Evolutionary conservation across 2,113 vertebrate species (phyloP), one percentile per base, ranked within the genome.

Genomic region (Melanerpes formicivorus): DNA sequence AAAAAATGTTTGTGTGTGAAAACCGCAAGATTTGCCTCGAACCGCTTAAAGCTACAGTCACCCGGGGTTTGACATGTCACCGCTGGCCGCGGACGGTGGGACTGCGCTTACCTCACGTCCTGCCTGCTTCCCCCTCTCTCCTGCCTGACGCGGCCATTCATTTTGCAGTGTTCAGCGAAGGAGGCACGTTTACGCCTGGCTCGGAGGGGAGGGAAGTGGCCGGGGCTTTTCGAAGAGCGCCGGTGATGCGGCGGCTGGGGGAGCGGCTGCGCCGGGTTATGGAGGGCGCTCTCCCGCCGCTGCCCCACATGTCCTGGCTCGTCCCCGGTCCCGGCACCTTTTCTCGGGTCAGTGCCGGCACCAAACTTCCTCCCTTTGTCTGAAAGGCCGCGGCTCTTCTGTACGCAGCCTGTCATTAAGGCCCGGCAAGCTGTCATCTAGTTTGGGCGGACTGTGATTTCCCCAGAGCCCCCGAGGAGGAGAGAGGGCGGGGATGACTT

Each of bases 361-460:
- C 59, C 59, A 2, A 66, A 32, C 48, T 40, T 44, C 74, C 81
- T 84, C n/a, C 52, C 71, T 94, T 92, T 94, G 81, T 96, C 40
- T 34, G 71, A 59, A 40, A 84, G 34, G 52, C 79, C 63, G 15
- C 75, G 80, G 55, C 30, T 75, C 23, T 9, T 2, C 56, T 44
- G 83, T 67, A 6, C 27, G 69, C 55, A 60, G 80, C 54, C 87
- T 95, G 91, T 96, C 93, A 93, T 78, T 80, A 63, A 23, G 85
- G 8, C 30, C 75, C 71, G 79, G 84, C 81, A 55, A 90, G 85
- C 95, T 95, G 95, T 94, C 91, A 93, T 65, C 84, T 76, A 8
- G 44, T 27, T 17, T 27, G 77, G 69, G 77, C 60, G 40, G 84
- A 3, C 89, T 13, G 69, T 1, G 54, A 59, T 67, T 88, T 66